Conservation (phyloP, 2,113 vertebrate genomes). For the Notarius quadriscutis region DNA sequence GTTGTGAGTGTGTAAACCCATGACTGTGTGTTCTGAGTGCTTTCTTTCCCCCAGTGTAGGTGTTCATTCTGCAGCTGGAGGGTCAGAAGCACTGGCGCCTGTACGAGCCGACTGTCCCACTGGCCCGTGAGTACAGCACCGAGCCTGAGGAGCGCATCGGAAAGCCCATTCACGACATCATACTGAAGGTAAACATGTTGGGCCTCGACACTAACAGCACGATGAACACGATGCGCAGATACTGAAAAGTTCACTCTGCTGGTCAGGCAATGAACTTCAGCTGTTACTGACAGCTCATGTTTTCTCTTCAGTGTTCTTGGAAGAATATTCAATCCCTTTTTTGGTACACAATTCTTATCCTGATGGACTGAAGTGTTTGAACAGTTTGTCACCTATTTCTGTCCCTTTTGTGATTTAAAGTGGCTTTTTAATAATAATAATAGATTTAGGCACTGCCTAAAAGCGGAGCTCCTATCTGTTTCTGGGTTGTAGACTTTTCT, state of each 20-base stretch:
- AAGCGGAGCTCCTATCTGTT: too few relatives aligned
- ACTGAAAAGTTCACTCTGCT: constrained; percentile 1
- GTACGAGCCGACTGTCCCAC: constrained; percentile 78
- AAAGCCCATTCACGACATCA: constrained; percentile 80
- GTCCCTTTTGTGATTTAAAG: not conserved
- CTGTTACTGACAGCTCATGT: not conserved
- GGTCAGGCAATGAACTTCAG: not conserved
- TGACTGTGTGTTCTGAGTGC: not conserved
- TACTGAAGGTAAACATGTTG: constrained; percentile 76
- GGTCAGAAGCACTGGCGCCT: constrained; percentile 90
- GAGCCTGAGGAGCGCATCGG: constrained; percentile 80
- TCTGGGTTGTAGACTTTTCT: too few relatives aligned
- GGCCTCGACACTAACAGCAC: not conserved
- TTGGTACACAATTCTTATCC: not conserved
- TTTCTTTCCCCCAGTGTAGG: constrained; percentile 64
- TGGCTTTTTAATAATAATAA: not conserved
- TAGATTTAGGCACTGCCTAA: too few relatives aligned
- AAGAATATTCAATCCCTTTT: not conserved
- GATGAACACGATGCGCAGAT: not conserved
- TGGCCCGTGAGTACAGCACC: constrained; percentile 83
- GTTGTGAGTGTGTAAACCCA: not conserved
- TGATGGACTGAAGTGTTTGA: not conserved
- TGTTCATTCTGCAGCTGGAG: constrained; percentile 89
- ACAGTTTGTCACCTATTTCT: not conserved
- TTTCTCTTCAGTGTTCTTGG: not conserved